phyloP scores from a whole-genome alignment of 2,888 invertebrate genomes.

The Agrotis ipsilon region DNA sequence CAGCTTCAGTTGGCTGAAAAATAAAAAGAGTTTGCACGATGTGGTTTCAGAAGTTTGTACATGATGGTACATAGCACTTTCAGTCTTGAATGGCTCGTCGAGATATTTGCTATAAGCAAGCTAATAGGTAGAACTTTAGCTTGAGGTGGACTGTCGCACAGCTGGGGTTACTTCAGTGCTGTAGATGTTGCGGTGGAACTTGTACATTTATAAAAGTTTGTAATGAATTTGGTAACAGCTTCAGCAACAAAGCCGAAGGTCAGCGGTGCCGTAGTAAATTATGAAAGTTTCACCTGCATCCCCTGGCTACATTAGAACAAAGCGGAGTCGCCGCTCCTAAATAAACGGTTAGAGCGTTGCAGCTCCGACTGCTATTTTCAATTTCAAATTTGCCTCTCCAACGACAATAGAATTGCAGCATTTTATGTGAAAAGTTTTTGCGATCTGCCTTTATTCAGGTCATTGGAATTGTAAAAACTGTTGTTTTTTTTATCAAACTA shows the following conservation, averaged over 20 bases:
- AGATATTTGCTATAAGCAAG: conserved; percentile 7
- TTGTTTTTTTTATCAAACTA: conserved; percentile 61
- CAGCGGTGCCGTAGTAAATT: conserved; percentile 74
- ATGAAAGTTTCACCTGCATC: conserved; percentile 80
- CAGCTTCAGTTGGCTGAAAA: conserved; percentile 27
- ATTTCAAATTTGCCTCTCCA: conserved; percentile 86
- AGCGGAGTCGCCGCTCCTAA: conserved; percentile 75
- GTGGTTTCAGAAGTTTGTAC: conserved; percentile 28
- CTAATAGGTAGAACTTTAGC: conserved; percentile 23
- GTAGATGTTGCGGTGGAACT: conserved; percentile 17
- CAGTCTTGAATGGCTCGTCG: conserved; percentile 10
- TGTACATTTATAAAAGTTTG: conserved; percentile 51
- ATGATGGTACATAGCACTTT: conserved; percentile 1
- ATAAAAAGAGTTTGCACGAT: conserved; percentile 33
- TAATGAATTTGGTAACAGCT: conserved; percentile 58
- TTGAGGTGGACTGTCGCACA: conserved; percentile 8
- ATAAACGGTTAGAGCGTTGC: conserved; percentile 76
- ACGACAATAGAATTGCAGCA: conserved; percentile 82
- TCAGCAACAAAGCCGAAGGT: conserved; percentile 61
- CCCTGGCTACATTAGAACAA: conserved; percentile 79
- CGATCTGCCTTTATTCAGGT: conserved; percentile 74
- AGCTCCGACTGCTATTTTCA: conserved; percentile 84
- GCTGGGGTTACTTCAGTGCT: conserved; percentile 32
- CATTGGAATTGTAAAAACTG: conserved; percentile 74
- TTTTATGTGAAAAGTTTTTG: conserved; percentile 81